phyloP scores from a whole-genome alignment of 2,113 vertebrate species.

The Ibidorhyncha struthersii region DNA sequence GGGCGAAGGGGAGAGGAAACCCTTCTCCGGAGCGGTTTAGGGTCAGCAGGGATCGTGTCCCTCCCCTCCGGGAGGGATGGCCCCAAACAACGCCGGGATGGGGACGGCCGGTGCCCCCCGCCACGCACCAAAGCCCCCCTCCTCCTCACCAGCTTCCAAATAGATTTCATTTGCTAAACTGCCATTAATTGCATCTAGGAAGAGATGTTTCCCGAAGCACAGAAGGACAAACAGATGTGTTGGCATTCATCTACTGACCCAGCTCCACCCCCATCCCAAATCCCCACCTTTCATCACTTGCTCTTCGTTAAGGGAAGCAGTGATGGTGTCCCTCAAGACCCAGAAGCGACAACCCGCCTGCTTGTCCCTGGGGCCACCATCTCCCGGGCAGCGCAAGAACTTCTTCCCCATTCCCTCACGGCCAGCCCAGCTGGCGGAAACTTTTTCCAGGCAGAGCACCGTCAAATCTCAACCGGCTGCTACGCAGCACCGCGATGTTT shows the following conservation, averaged over 20 bases:
- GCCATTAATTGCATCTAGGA: background rate
- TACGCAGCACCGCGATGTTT: accelerated
- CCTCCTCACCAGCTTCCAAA: background rate
- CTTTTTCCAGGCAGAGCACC: background rate
- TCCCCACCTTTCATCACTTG: background rate
- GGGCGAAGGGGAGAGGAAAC: background rate
- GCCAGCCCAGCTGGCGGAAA: background rate
- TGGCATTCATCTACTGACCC: background rate
- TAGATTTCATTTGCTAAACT: background rate
- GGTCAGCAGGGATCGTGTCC: background rate
- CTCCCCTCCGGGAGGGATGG: background rate
- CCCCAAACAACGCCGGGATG: accelerated
- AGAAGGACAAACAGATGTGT: accelerated
- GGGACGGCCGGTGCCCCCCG: background rate
- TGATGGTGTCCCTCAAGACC: background rate
- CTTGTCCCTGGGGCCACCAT: background rate
- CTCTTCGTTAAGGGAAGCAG: background rate
- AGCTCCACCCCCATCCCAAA: background rate
- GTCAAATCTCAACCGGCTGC: background rate
- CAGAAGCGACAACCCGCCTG: background rate
- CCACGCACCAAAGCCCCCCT: background rate
- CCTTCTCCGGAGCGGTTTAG: accelerated
- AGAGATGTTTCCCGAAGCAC: background rate
- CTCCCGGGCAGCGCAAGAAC: background rate
- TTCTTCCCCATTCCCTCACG: background rate